These are phyloP conservation scores for Caenorhabditis remanei DNA, from an alignment of 1,140 invertebrate genomes.

Conservation along the genomic window DNA sequence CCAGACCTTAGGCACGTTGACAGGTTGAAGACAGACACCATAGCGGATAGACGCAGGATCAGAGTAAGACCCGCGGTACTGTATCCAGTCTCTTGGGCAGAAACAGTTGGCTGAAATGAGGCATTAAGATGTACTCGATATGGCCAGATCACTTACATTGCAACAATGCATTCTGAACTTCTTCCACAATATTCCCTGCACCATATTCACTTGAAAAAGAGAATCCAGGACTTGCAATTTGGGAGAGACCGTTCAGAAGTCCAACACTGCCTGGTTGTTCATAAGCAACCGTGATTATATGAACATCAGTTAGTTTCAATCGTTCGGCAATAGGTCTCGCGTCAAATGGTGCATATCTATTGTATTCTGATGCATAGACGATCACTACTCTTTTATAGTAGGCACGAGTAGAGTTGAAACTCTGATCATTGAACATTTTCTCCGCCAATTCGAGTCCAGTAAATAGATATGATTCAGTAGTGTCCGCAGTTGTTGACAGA, in stretches of 20 bases:
- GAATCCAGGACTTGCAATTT: background rate
- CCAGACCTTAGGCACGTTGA: background rate
- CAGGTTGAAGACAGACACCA: background rate
- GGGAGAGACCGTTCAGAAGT: background rate
- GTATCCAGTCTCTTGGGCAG: background rate
- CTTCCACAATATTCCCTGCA: background rate
- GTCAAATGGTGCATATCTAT: background rate
- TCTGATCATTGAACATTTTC: background rate
- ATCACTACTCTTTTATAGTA: background rate
- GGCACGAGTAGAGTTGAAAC: background rate
- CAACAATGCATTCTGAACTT: background rate
- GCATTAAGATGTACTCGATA: background rate
- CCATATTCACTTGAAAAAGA: too few species aligned
- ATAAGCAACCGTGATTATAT: background rate
- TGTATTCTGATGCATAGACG: background rate
- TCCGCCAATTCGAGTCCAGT: background rate
- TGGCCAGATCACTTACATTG: background rate
- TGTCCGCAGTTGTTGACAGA: background rate
- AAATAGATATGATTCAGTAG: background rate
- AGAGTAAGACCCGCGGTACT: background rate
- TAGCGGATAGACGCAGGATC: background rate
- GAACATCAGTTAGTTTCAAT: background rate
- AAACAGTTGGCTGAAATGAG: constrained; percentile 5
- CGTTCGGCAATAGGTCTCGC: background rate
- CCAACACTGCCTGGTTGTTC: background rate